phyloP scores from a whole-genome alignment of 2,888 invertebrate genomes.

The Panorpa germanica region DNA sequence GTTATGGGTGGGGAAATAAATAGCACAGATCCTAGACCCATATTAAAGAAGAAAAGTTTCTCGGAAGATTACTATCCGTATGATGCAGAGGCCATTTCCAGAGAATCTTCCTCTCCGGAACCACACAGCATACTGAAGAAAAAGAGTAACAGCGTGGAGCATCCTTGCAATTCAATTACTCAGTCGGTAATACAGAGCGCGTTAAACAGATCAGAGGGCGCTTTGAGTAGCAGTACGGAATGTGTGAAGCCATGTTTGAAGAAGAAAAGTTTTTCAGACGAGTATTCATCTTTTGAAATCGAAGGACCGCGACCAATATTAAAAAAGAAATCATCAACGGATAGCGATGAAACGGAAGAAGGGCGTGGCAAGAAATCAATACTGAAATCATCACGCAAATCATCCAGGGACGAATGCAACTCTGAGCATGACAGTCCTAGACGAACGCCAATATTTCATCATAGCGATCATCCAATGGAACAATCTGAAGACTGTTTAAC shows the following conservation, averaged over 20 bases:
- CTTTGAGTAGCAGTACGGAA: conserved; percentile 28
- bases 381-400: conserved; percentile 49
- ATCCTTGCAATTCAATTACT: too few relatives aligned
- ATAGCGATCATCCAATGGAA: too few relatives aligned
- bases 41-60: conserved; percentile 66
- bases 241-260: conserved; percentile 60
- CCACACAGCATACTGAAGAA: conserved; percentile 62
- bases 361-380: conserved; percentile 58
- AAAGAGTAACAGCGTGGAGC: conserved; percentile 15
- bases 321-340: conserved; percentile 68
- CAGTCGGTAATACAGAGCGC: too few relatives aligned
- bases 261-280: conserved; percentile 60
- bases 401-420: conserved; percentile 40
- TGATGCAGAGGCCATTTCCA: too few relatives aligned
- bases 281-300: conserved; percentile 32
- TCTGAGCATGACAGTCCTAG: too few relatives aligned
- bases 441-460: too few relatives aligned
- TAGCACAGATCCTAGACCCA: conserved; percentile 48
- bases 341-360: conserved; percentile 53
- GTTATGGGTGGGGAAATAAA: conserved; percentile 37
- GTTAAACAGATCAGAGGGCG: conserved; percentile 26
- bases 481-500: too few relatives aligned
- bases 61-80: conserved; percentile 48
- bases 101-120: conserved; percentile 39
- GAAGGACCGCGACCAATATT: conserved; percentile 55